phyloP scores from a whole-genome alignment of 1,140 invertebrate genomes.

The Brachystomella parvula region DNA sequence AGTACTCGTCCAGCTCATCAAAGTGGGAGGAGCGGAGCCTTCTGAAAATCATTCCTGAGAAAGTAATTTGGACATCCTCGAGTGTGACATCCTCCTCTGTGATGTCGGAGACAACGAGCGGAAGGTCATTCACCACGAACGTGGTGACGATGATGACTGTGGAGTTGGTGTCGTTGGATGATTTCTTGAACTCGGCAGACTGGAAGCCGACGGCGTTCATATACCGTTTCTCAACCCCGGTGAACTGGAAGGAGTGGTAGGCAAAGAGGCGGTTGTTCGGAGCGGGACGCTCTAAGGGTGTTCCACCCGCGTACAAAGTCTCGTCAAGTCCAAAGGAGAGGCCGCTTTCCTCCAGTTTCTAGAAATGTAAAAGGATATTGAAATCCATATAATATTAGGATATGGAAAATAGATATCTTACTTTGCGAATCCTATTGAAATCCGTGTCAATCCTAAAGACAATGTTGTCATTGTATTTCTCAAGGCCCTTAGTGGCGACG shows the following conservation, averaged over 20 bases:
- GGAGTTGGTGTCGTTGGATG: background rate
- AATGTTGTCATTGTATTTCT: conserved; percentile 4
- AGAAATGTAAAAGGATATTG: background rate
- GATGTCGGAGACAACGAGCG: background rate
- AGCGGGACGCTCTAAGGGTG: background rate
- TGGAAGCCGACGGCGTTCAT: conserved; percentile 13
- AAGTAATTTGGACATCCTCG: background rate
- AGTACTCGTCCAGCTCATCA: background rate
- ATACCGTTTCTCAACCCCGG: conserved; percentile 21
- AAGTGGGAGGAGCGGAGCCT: background rate
- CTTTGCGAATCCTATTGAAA: background rate
- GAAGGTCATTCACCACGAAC: background rate
- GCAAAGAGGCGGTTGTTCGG: background rate
- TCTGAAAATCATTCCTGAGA: background rate
- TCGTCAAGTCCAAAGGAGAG: background rate
- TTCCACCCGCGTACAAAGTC: background rate
- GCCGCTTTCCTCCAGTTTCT: background rate
- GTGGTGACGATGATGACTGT: background rate
- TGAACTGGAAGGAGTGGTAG: conserved; percentile 21
- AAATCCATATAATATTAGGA: background rate
- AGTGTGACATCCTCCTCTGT: background rate
- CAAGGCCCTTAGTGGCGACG: background rate
- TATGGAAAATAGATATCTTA: background rate
- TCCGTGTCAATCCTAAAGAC: background rate
- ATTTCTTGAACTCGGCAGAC: conserved; percentile 1